Evolutionary conservation across 2,888 invertebrate species (phyloP).

Genomic region (Rambutsinella grinnellia): DNA sequence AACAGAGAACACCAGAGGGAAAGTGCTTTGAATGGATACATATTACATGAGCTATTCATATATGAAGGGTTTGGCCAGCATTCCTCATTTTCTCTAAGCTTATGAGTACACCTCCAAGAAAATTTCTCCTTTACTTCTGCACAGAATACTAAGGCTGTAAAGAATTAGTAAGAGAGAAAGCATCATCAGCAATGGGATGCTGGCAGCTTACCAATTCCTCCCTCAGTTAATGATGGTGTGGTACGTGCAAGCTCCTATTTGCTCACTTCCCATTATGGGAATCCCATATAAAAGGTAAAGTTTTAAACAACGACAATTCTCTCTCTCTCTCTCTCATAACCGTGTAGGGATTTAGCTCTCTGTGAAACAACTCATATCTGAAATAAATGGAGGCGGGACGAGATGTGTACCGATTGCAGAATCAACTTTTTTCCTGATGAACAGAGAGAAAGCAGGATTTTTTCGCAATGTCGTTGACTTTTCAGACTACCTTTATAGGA

Average conservation of each 20-base stretch:
- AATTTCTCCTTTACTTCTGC: constrained; percentile 10
- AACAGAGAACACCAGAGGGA: neutral
- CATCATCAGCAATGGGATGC: constrained; percentile 27
- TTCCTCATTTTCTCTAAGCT: too few relatives aligned
- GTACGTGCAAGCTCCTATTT: constrained; percentile 4
- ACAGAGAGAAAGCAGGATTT: constrained; percentile 6
- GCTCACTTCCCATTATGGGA: neutral
- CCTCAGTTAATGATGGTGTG: constrained; percentile 44
- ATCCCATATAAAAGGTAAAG: neutral
- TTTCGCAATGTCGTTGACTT: constrained; percentile 11
- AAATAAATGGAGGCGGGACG: neutral
- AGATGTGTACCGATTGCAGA: constrained; percentile 29
- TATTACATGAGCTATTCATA: neutral
- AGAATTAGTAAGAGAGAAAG: constrained; percentile 43
- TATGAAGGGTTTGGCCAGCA: too few relatives aligned
- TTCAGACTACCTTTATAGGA: neutral
- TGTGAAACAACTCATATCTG: neutral
- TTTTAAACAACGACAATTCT: constrained; percentile 17
- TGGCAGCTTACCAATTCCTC: constrained; percentile 52
- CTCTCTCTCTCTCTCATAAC: constrained; percentile 18
- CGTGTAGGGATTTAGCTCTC: constrained; percentile 7
- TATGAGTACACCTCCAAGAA: too few relatives aligned
- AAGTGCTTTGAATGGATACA: neutral
- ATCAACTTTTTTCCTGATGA: constrained; percentile 36
- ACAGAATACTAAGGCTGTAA: constrained; percentile 13